Percentiles rank a stretch among this genome's conserved stretches.
Evolutionary conservation across 1,140 invertebrate species (phyloP).

Genomic region (Harpegnathos saltator): DNA sequence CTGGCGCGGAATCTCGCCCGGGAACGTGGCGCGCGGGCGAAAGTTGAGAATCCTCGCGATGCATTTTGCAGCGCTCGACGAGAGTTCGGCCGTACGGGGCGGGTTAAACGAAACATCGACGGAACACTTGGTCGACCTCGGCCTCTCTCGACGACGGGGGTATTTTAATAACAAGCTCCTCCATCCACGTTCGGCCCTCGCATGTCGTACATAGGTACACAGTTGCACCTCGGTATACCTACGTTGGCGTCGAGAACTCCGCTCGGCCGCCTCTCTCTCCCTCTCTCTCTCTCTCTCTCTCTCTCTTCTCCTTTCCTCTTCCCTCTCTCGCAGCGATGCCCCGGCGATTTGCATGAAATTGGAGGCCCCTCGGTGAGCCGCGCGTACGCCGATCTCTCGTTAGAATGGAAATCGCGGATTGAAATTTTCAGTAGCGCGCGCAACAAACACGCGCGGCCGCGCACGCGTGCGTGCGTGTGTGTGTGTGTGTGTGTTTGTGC

Average conservation of each 20-base stretch:
- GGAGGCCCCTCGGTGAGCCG: slow-evolving; percentile 66
- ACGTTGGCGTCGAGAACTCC: neutral
- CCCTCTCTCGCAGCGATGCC: slow-evolving; percentile 41
- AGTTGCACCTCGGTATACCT: neutral
- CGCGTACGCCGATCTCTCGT: slow-evolving; percentile 69
- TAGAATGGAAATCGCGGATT: slow-evolving; percentile 76
- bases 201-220: slow-evolving; percentile 24
- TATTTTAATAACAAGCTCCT: slow-evolving; percentile 73
- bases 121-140: slow-evolving; percentile 53
- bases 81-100: neutral
- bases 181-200: neutral
- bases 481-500: neutral
- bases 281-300: slow-evolving; percentile 29
- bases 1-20: neutral
- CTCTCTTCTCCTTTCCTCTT: neutral
- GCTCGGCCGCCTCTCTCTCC: slow-evolving; percentile 23
- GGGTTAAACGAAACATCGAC: slow-evolving; percentile 49
- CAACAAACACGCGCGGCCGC: slow-evolving; percentile 25
- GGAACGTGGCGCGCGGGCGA: neutral
- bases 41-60: neutral
- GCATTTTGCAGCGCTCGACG: slow-evolving; percentile 14
- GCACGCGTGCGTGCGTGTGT: neutral
- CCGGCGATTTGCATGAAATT: slow-evolving; percentile 75
- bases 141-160: slow-evolving; percentile 52
- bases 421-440: slow-evolving; percentile 69